A percentile compares a stretch with the other conserved stretches of the same genome.
Evolutionary conservation across 1,140 invertebrate species (phyloP).

Genomic region (Drosophila athabasca): DNA sequence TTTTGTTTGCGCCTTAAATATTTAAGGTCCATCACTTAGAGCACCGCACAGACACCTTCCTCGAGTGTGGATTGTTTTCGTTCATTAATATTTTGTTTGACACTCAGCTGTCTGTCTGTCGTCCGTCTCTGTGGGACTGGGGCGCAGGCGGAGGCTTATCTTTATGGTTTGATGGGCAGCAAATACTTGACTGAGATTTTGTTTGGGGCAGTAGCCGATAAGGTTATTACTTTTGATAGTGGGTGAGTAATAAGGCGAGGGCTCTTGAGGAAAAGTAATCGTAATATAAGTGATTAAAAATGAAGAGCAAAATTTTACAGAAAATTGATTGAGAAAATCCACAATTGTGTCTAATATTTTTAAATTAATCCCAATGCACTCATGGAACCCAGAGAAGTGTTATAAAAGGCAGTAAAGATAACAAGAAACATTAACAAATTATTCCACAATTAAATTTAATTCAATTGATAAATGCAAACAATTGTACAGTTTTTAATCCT

Average conservation of each 20-base stretch:
- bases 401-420: conserved; percentile 1
- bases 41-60: conserved; percentile 26
- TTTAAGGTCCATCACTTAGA: conserved; percentile 31
- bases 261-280: too few relatives aligned
- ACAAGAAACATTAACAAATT: conserved; percentile 4
- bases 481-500: too few relatives aligned
- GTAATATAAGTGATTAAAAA: too few relatives aligned
- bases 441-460: conserved; percentile 1
- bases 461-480: too few relatives aligned
- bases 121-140: conserved; percentile 13
- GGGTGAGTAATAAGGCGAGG: too few relatives aligned
- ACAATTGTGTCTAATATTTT: too few relatives aligned
- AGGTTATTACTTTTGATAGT: too few relatives aligned
- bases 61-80: conserved; percentile 52
- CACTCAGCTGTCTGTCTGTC: conserved; percentile 47
- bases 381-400: background rate
- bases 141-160: conserved; percentile 23
- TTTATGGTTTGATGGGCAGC: conserved; percentile 22
- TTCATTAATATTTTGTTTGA: conserved; percentile 52
- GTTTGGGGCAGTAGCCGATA: too few relatives aligned
- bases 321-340: too few relatives aligned
- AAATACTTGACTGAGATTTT: conserved; percentile 16
- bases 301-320: too few relatives aligned
- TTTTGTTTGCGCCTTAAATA: conserved; percentile 51
- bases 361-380: too few relatives aligned